phyloP scores from a whole-genome alignment of 2,888 invertebrate genomes.

The Allolobophora icterica region DNA sequence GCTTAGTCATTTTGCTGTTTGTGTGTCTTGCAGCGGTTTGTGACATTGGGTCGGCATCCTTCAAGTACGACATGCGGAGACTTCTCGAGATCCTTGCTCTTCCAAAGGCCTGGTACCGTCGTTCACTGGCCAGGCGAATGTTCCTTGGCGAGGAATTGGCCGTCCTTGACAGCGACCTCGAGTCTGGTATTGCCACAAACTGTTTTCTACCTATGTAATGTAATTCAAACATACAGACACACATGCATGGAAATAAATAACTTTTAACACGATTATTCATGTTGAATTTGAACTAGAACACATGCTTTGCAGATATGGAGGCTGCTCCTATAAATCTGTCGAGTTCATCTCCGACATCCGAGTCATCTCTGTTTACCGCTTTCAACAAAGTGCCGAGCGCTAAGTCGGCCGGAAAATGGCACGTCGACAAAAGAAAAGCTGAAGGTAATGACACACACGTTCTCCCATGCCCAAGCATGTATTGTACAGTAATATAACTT shows the following conservation, averaged over 20 bases:
- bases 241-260: not conserved
- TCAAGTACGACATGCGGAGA: constrained; percentile 97
- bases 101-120: constrained; percentile 97
- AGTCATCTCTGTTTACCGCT: constrained; percentile 44
- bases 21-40: constrained; percentile 76
- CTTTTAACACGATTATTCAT: not conserved
- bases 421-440: not conserved
- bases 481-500: not conserved
- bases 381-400: not conserved
- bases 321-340: constrained; percentile 21
- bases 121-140: constrained; percentile 78
- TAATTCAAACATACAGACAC: too few species aligned
- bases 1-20: not conserved
- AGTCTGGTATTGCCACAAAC: constrained; percentile 40
- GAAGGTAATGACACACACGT: not conserved
- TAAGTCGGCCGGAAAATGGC: not conserved
- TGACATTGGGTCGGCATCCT: constrained; percentile 84
- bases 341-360: constrained; percentile 42
- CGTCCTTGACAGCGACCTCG: constrained; percentile 47
- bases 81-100: constrained; percentile 95
- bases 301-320: constrained; percentile 32
- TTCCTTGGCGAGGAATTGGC: constrained; percentile 78
- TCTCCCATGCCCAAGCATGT: not conserved
- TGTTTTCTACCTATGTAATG: not conserved
- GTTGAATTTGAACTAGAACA: not conserved